Conservation (phyloP, 2,113 vertebrate species). For the Sinocyclocheilus maitianheensis region DNA sequence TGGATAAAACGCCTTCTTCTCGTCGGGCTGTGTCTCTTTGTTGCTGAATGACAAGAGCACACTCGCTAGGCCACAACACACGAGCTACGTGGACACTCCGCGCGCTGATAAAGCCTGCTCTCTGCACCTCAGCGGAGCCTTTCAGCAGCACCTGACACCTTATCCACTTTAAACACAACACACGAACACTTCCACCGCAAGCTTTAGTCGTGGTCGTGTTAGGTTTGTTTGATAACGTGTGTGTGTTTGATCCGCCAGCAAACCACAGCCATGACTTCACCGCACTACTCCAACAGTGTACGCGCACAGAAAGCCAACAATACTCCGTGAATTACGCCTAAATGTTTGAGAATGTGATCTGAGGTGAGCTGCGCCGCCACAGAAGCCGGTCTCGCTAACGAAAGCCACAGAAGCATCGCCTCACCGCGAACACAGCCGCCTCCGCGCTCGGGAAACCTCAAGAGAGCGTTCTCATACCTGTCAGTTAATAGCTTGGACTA, state of each 20-base stretch:
- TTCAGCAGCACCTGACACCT: background rate
- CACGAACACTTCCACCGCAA: background rate
- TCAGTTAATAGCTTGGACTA: conserved; percentile 73
- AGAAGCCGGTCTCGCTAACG: conserved; percentile 81
- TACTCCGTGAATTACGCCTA: conserved; percentile 51
- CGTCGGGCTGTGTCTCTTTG: background rate
- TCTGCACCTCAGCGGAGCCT: no score
- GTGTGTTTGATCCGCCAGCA: conserved; percentile 2
- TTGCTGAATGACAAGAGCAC: conserved; percentile 4
- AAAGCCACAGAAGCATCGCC: conserved; percentile 63
- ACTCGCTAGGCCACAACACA: conserved; percentile 51
- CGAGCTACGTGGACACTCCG: conserved; percentile 55
- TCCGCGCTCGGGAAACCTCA: conserved; percentile 54
- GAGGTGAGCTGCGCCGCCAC: conserved; percentile 73
- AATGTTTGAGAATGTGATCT: conserved; percentile 48
- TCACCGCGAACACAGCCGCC: conserved; percentile 55
- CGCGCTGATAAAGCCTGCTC: background rate
- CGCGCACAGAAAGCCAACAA: background rate
- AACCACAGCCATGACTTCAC: background rate
- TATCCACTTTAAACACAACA: background rate
- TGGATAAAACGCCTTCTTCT: background rate
- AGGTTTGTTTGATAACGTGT: conserved; percentile 9
- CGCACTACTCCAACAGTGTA: background rate
- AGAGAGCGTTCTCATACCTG: conserved; percentile 76
- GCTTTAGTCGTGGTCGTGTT: background rate